Percentiles rank a stretch among this genome's conserved stretches.
Conservation (phyloP, 64 coral and sea anemone species). For the Montipora foliosa region DNA sequence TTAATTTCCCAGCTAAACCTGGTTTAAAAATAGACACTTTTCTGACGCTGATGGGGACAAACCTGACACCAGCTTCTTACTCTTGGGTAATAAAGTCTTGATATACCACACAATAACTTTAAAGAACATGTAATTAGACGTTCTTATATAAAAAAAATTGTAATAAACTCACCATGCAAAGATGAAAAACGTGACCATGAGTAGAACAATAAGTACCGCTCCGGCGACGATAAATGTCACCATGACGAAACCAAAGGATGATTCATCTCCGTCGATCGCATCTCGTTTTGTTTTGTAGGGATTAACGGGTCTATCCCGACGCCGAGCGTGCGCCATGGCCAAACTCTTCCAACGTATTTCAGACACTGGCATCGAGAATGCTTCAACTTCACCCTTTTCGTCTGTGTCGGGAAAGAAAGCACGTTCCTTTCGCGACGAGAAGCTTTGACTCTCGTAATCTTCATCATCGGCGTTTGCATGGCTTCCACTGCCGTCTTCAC, state of each 20-base stretch:
- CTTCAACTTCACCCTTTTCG: background rate
- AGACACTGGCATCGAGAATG: background rate
- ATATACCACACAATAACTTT: no score
- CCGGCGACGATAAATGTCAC: background rate
- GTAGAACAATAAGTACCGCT: background rate
- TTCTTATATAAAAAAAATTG: background rate
- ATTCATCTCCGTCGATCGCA: background rate
- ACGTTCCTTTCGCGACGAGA: background rate
- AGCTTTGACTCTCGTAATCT: background rate
- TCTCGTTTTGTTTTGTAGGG: background rate
- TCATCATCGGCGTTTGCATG: background rate
- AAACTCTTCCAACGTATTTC: background rate
- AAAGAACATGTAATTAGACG: no score
- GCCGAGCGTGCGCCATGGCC: background rate
- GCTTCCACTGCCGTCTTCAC: background rate
- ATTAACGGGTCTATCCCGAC: background rate
- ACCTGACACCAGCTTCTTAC: no score
- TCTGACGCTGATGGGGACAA: no score
- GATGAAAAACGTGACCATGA: background rate
- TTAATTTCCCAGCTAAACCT: no score
- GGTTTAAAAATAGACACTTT: no score
- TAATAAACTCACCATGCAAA: background rate
- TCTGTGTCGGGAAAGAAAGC: background rate
- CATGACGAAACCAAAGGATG: background rate
- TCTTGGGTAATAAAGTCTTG: no score